phyloP scores from a whole-genome alignment of 2,888 invertebrate species.

The Ferrisia virgata region DNA sequence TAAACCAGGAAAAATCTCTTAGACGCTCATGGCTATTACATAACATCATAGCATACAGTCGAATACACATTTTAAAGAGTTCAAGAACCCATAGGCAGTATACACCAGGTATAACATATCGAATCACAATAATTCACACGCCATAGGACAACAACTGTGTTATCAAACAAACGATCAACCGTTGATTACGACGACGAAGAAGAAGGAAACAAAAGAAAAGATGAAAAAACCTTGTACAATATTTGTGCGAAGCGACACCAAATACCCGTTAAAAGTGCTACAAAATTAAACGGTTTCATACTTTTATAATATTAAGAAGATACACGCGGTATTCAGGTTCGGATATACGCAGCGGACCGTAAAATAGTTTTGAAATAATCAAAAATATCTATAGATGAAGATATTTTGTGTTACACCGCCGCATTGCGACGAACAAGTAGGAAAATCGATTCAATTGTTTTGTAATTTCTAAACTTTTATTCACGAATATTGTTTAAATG shows the following conservation, averaged over 20 bases:
- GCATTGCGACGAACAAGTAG: background rate
- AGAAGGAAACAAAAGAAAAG: background rate
- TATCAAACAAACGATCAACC: background rate
- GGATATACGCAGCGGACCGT: constrained; percentile 22
- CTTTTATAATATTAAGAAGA: constrained; percentile 14
- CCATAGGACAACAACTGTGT: background rate
- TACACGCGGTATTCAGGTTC: constrained; percentile 7
- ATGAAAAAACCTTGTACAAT: constrained; percentile 3
- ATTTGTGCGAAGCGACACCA: background rate
- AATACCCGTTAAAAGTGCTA: constrained; percentile 17
- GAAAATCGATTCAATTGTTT: constrained; percentile 8
- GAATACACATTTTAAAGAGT: background rate
- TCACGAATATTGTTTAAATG: background rate
- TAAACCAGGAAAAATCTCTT: background rate
- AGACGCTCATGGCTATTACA: background rate
- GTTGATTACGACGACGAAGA: background rate
- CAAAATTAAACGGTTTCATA: constrained; percentile 23
- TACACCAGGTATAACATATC: constrained; percentile 6
- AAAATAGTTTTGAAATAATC: constrained; percentile 15
- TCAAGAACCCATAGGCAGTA: constrained; percentile 29
- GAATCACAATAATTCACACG: constrained; percentile 18
- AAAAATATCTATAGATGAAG: background rate
- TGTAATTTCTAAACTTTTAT: background rate
- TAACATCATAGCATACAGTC: background rate
- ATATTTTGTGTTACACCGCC: background rate